Percentiles rank a stretch among this genome's conserved stretches.
Conservation (phyloP, 2,113 vertebrate genomes). For the Puntigrus tetrazona region DNA sequence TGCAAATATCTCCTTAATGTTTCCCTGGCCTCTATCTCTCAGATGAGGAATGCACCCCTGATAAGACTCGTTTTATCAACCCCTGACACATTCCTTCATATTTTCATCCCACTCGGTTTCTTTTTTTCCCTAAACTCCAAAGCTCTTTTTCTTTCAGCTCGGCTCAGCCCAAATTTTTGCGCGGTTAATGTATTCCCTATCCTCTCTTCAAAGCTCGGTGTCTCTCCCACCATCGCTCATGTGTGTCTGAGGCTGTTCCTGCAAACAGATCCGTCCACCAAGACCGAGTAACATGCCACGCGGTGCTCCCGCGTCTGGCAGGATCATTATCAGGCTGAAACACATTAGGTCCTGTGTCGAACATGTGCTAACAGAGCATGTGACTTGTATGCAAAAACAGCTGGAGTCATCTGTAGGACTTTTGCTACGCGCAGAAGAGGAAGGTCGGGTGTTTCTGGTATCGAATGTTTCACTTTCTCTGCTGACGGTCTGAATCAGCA, state of each 20-base stretch:
- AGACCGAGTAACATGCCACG: too few species aligned
- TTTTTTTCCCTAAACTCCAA: not conserved
- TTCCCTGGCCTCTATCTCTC: conserved; percentile 7
- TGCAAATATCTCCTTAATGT: conserved; percentile 15
- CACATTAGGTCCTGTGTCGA: conserved; percentile 7
- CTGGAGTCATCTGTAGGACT: not conserved
- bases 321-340: conserved; percentile 12
- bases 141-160: not conserved
- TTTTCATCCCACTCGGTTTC: not conserved
- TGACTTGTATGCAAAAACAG: not conserved
- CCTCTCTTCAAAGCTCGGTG: not conserved
- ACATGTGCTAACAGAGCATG: not conserved
- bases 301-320: not conserved
- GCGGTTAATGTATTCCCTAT: conserved; percentile 13
- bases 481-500: conserved; percentile 28
- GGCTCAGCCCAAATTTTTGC: not conserved
- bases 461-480: not conserved
- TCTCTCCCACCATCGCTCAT: not conserved
- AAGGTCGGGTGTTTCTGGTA: conserved; percentile 20
- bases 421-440: not conserved
- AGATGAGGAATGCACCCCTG: conserved; percentile 24
- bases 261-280: too few species aligned
- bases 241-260: too few species aligned
- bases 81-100: conserved; percentile 5
- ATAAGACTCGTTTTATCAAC: conserved; percentile 20